Evolutionary conservation across 2,797 vertebrate species (phyloP).

Genomic region (Macropodus opercularis): DNA sequence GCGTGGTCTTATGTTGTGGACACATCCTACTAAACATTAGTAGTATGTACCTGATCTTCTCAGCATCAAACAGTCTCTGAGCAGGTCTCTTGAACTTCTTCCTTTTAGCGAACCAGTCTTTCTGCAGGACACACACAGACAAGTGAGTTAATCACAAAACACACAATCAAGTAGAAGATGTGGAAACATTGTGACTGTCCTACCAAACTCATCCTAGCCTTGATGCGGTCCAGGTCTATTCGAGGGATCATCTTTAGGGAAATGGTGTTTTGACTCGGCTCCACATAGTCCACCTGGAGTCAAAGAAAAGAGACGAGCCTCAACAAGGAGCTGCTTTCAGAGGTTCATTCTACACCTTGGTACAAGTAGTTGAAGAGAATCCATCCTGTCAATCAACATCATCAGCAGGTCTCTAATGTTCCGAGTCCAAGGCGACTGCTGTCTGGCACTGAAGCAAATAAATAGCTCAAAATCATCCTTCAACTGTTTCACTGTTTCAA

Average conservation of each 20-base stretch:
- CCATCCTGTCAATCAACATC: too few relatives aligned
- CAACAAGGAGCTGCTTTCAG: neutral
- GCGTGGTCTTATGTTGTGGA: too few relatives aligned
- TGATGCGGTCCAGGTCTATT: constrained; percentile 95
- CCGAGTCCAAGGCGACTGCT: too few relatives aligned
- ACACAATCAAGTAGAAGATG: accelerated
- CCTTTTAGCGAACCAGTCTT: constrained; percentile 95
- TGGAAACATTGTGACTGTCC: neutral
- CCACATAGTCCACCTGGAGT: constrained; percentile 93
- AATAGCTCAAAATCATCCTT: too few relatives aligned
- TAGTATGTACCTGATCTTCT: constrained; percentile 89
- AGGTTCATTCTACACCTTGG: too few relatives aligned
- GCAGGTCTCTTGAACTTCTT: constrained; percentile 95
- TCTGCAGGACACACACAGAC: constrained; percentile 73
- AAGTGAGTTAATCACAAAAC: accelerated
- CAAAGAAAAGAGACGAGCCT: neutral
- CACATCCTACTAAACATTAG: neutral
- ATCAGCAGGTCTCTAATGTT: too few relatives aligned
- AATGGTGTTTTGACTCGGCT: constrained; percentile 97
- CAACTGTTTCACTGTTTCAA: too few relatives aligned
- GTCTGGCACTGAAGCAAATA: too few relatives aligned
- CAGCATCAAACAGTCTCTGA: constrained; percentile 92
- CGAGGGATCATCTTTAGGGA: constrained; percentile 97
- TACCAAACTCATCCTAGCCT: constrained; percentile 96
- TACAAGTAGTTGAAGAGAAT: too few relatives aligned